Percentiles rank a stretch among this genome's conserved stretches.
These are phyloP conservation scores for Penelope pileata DNA, from an alignment of 2,113 vertebrate genomes.

Conservation along the genomic window DNA sequence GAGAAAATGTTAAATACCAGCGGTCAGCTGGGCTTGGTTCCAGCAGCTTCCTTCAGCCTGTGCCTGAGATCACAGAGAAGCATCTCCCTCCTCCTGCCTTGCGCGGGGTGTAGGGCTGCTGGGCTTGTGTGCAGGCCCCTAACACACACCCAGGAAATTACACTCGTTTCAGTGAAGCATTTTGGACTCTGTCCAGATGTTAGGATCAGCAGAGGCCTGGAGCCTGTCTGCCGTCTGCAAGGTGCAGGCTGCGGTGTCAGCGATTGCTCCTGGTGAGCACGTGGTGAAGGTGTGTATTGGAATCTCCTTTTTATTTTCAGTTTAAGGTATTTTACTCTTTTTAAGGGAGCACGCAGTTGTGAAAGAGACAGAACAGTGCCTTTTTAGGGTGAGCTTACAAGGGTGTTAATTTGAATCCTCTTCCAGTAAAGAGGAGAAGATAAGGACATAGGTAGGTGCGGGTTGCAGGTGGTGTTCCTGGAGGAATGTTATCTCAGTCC, in stretches of 20 bases:
- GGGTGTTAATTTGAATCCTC: background rate
- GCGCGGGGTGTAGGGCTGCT: background rate
- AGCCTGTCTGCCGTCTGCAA: background rate
- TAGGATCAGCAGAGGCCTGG: background rate
- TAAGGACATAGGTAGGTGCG: background rate
- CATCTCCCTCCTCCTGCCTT: background rate
- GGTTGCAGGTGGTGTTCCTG: background rate
- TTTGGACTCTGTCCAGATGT: background rate
- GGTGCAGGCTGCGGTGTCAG: background rate
- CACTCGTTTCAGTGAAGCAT: background rate
- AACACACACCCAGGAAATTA: background rate
- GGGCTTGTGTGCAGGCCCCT: background rate
- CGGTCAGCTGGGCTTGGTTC: fast-evolving
- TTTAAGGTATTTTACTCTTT: background rate
- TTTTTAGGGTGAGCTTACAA: background rate
- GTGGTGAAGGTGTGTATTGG: background rate
- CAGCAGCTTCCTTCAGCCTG: background rate
- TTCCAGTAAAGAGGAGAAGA: background rate
- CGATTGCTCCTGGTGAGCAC: background rate
- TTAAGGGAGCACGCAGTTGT: background rate
- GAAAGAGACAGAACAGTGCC: background rate
- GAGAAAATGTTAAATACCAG: background rate
- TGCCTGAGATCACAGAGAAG: background rate
- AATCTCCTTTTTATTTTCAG: background rate
- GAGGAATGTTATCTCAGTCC: background rate